phyloP scores from a whole-genome alignment of 2,888 invertebrate species.

The Napeogenes sylphis region DNA sequence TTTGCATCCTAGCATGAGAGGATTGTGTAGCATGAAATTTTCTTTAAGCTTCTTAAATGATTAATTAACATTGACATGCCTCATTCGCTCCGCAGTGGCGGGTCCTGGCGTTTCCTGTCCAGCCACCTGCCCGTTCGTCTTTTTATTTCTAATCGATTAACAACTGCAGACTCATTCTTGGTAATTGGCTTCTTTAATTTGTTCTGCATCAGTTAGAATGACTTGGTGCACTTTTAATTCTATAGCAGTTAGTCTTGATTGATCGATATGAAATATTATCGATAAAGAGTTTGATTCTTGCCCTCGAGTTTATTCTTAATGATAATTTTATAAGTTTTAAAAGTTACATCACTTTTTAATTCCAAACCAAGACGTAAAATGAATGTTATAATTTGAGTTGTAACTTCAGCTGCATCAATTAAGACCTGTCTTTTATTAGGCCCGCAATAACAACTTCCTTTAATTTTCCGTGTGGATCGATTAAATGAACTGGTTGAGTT shows the following conservation, averaged over 20 bases:
- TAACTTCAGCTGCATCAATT: constrained; percentile 23
- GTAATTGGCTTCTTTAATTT: constrained; percentile 58
- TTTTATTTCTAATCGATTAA: constrained; percentile 61
- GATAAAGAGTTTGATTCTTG: background rate
- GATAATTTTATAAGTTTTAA: background rate
- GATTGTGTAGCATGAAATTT: constrained; percentile 43
- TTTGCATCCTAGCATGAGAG: constrained; percentile 28
- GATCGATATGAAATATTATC: background rate
- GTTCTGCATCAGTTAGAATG: constrained; percentile 22
- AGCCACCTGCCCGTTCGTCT: constrained; percentile 61
- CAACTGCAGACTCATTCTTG: constrained; percentile 65
- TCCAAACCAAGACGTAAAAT: constrained; percentile 14
- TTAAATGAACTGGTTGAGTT: constrained; percentile 62
- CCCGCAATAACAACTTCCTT: constrained; percentile 37
- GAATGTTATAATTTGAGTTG: constrained; percentile 39
- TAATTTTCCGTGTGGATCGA: constrained; percentile 47
- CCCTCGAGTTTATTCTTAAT: background rate
- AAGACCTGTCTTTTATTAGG: constrained; percentile 23
- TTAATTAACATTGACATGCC: constrained; percentile 72
- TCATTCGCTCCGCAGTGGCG: constrained; percentile 64
- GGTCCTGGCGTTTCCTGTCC: constrained; percentile 53
- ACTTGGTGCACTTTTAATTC: constrained; percentile 8
- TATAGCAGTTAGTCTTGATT: constrained; percentile 1
- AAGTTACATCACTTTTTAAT: constrained; percentile 10
- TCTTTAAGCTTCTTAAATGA: constrained; percentile 57